Base-by-base conservation (phyloP, 2,888 invertebrate species). In the Crematogaster levior region DNA sequence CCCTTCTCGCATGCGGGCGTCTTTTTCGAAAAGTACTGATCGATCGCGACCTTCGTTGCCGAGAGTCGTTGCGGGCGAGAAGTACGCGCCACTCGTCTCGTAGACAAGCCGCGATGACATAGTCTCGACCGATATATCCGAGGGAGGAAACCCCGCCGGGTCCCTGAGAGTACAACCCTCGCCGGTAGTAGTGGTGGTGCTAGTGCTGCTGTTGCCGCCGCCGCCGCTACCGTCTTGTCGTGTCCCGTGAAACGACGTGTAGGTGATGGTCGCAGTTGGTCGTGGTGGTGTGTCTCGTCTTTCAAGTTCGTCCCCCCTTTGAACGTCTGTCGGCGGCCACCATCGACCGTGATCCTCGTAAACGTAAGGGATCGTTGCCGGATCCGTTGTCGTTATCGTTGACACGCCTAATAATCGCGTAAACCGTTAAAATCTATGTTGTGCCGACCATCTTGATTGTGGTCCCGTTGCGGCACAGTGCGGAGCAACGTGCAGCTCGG, bases 11-110 rank as follows among this genome's bases (percentile, higher is more conserved):
- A 46, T 12, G 30, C 30, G 80, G 34, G 56, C 40, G 60, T 72
- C 56, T 46, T 81, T 73, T 74, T 73, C 66, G 66, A 72, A 70
- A 61, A 77, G 75, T 82, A 66, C 65, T 34, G 85, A 88, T 88
- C 89, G 89, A 88, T 88, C 84, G 86, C 88, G 88, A 88, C 86
- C 89, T 88, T 88, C 86, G 84, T 61, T 53, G 82, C 40, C 63
- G 83, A 60, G 70, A 79, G 82, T 77, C 87, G 81, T 70, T 81
- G 85, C 80, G 43, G 75, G 24, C 56, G 63, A 74, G 53, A 43
- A 74, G 70, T 70, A 79, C 77, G 81, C 84, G 66, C 30, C 27
- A 68, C 37, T 83, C 48, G 81, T 46, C 61, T 37, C 34, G 60
- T 60, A 27, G 72, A 30, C 24, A 56, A 77, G 79, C 56, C 65